A percentile compares a stretch with the other conserved stretches of the same genome.
Evolutionary conservation across 2,113 vertebrate genomes (phyloP).

Genomic region (Dolichotis patagonum): DNA sequence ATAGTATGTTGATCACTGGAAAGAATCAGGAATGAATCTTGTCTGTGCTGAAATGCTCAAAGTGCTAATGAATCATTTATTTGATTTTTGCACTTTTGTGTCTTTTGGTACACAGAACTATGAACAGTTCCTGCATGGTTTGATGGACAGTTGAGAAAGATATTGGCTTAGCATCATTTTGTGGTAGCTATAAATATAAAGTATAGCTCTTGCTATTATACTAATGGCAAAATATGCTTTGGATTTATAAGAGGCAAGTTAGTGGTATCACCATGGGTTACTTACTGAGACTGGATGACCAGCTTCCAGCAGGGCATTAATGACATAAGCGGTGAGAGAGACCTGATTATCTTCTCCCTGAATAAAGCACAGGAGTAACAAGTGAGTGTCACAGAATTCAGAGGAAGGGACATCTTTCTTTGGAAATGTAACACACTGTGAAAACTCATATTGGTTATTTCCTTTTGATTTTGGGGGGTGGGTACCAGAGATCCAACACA

Average conservation of each 20-base stretch:
- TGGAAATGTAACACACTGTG: not conserved
- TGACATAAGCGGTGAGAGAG: conserved; percentile 78
- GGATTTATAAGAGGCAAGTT: not conserved
- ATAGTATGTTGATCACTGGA: not conserved
- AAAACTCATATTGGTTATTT: not conserved
- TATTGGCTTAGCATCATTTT: not conserved
- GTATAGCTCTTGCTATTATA: too few species aligned
- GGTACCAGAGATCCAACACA: not conserved
- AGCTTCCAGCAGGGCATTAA: conserved; percentile 81
- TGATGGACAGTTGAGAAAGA: not conserved
- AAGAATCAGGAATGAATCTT: not conserved
- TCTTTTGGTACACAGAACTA: not conserved
- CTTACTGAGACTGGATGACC: conserved; percentile 74
- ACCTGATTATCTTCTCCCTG: conserved; percentile 80
- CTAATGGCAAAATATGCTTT: not conserved
- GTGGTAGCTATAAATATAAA: not conserved
- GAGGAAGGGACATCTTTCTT: not conserved
- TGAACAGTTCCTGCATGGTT: not conserved
- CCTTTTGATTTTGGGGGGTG: not conserved
- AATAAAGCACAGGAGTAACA: not conserved
- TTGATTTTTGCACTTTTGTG: not conserved
- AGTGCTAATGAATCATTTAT: not conserved
- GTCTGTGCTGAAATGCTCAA: not conserved
- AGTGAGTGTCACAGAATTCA: not conserved
- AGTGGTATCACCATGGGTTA: not conserved